A percentile compares a stretch with the other conserved stretches of the same genome.
phyloP scores from a whole-genome alignment of 2,797 vertebrate genomes.

The Anniella stebbinsi region DNA sequence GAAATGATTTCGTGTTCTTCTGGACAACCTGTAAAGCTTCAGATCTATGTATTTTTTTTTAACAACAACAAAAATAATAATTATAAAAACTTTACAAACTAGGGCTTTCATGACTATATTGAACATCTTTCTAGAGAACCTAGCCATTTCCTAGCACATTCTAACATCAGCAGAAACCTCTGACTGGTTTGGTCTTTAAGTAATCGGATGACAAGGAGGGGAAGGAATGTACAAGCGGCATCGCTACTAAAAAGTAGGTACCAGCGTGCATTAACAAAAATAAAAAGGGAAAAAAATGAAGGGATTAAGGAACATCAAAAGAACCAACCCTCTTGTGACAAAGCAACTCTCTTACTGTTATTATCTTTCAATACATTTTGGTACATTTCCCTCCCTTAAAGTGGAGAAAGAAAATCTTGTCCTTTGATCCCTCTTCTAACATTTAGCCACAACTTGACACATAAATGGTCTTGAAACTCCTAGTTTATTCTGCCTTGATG shows the following conservation, averaged over 20 bases:
- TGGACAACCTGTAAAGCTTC: conserved; percentile 78
- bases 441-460: conserved; percentile 45
- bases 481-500: conserved; percentile 88
- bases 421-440: conserved; percentile 25
- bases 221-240: conserved; percentile 15
- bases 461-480: conserved; percentile 85
- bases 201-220: conserved; percentile 49
- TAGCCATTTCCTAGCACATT: conserved; percentile 47
- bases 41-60: conserved; percentile 64
- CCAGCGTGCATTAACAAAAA: conserved; percentile 4
- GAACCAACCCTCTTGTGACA: conserved; percentile 49
- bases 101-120: conserved; percentile 87
- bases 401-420: conserved; percentile 39
- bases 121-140: conserved; percentile 54
- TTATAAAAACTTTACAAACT: conserved; percentile 72
- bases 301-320: conserved; percentile 47
- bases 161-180: conserved; percentile 64
- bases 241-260: conserved; percentile 18
- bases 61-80: background rate
- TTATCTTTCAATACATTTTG: conserved; percentile 56
- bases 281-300: background rate
- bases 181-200: conserved; percentile 44
- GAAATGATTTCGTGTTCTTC: conserved; percentile 83
- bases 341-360: conserved; percentile 50
- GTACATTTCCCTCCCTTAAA: conserved; percentile 57